Conservation (phyloP, 2,888 invertebrate species). For the Drosophila eohydei region DNA sequence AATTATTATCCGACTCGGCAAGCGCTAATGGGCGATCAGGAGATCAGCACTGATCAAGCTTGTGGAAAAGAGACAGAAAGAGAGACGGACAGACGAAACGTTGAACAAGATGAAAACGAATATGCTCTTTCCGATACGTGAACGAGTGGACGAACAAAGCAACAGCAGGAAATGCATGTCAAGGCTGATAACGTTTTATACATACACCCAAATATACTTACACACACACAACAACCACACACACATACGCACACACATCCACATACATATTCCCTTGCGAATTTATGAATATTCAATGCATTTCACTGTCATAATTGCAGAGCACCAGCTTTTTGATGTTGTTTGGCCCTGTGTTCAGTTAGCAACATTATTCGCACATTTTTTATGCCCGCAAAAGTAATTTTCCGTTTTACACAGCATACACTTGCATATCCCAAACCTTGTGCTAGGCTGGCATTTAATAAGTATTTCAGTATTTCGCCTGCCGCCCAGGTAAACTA, state of each 20-base stretch:
- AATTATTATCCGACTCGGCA: not conserved
- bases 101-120: not conserved
- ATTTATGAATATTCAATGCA: slow-evolving; percentile 75
- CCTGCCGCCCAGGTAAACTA: slow-evolving; percentile 53
- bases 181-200: slow-evolving; percentile 69
- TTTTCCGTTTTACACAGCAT: slow-evolving; percentile 30
- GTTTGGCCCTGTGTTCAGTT: slow-evolving; percentile 41
- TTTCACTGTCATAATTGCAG: slow-evolving; percentile 74
- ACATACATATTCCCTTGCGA: slow-evolving; percentile 23
- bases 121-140: not conserved
- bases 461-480: slow-evolving; percentile 17
- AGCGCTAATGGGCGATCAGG: not conserved
- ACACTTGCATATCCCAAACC: slow-evolving; percentile 12
- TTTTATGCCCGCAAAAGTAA: slow-evolving; percentile 18
- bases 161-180: slow-evolving; percentile 67
- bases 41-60: not conserved
- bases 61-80: not conserved
- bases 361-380: slow-evolving; percentile 40
- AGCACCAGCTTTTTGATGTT: slow-evolving; percentile 59
- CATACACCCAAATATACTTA: slow-evolving; percentile 23
- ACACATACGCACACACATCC: not conserved
- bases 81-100: not conserved
- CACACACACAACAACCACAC: slow-evolving; percentile 18
- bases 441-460: slow-evolving; percentile 14
- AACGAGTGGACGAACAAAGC: slow-evolving; percentile 3